Base-by-base conservation (phyloP, 2,888 invertebrate genomes). In the Orthonychiurus folsomi region DNA sequence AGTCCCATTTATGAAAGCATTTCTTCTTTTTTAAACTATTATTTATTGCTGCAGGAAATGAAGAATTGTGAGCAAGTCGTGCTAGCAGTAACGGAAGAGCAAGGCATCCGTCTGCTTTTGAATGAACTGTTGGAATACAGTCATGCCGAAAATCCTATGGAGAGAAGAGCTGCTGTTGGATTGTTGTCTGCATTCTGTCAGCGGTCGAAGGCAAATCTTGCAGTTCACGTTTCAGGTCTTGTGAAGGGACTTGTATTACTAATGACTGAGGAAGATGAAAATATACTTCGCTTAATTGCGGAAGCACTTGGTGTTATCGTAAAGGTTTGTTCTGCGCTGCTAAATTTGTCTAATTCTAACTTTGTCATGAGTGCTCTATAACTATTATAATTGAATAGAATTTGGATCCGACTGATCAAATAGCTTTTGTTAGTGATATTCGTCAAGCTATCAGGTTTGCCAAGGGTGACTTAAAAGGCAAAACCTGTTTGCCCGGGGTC, bases 51-150 rank as follows among this genome's bases (percentile, higher is more conserved):
- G 18, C 80, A 84, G 79, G 93, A 95, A 79, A 79, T 93, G 61
- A 90, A 90, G 74, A 92, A 95, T 77, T 95, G 95, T 76, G 87
- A 93, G 76, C 86, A 89, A 58, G 96, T 97, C 48, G 86, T 97
- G 67, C 80, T 96, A 71, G 93, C 96, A 0, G 90, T 96, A 1
- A 82, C 83, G 0, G 94, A 93, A 75, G 89, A 94, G 76, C 83
- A 85, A 25, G 95, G 94, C 15, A 86, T 94, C 2, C 81, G 92
- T 47, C 88, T 88, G 52, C 86, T 94, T 5, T 86, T 94, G 79
- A 92, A 93, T 75, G 88, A 89, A 61, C 80, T 95, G 60, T 82
- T 94, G 77, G 85, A 87, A 71, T 85, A 86, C 18, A 86, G 88
- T 3, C 83, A 85, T 74, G 83, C 84, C 26, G 83, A 84, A 1